Conservation (phyloP, 1,140 invertebrate species). For the Sarcophaga bullata region DNA sequence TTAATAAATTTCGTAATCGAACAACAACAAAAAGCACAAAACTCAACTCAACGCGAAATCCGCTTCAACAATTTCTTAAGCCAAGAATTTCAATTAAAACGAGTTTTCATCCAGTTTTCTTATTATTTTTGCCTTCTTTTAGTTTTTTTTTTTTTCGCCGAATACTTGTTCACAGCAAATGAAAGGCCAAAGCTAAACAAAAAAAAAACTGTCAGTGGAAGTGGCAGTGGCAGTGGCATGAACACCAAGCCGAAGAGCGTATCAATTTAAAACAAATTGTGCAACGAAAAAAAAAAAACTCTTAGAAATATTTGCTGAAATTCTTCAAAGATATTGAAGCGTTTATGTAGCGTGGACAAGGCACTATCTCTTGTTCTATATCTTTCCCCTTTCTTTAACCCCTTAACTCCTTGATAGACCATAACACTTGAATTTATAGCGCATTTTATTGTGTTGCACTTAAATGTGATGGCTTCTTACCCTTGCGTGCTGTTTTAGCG, state of each 20-base stretch:
- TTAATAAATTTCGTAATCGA: neutral
- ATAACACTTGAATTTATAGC: neutral
- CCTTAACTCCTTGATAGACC: too few species aligned
- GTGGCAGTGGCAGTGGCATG: too few species aligned
- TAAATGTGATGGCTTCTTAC: neutral
- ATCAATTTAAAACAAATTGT: too few species aligned
- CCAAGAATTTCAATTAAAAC: constrained; percentile 25
- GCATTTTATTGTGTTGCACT: constrained; percentile 3
- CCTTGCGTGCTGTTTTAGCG: neutral
- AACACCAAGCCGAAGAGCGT: too few species aligned
- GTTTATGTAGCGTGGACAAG: neutral
- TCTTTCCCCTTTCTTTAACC: too few species aligned
- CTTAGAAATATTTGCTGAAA: neutral
- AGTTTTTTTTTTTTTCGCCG: too few species aligned
- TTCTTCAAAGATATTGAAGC: constrained; percentile 10
- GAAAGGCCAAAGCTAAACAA: too few species aligned
- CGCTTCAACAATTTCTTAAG: neutral
- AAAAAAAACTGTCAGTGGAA: too few species aligned
- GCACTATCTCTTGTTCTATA: too few species aligned
- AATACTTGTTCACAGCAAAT: too few species aligned
- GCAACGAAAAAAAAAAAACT: too few species aligned
- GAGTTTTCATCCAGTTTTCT: neutral
- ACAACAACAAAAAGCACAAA: neutral
- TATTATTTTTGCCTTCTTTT: too few species aligned
- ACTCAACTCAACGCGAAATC: neutral